Evolutionary conservation across 2,888 invertebrate genomes (phyloP), one percentile per base, ranked within the genome.

Genomic region (Sisyra nigra): DNA sequence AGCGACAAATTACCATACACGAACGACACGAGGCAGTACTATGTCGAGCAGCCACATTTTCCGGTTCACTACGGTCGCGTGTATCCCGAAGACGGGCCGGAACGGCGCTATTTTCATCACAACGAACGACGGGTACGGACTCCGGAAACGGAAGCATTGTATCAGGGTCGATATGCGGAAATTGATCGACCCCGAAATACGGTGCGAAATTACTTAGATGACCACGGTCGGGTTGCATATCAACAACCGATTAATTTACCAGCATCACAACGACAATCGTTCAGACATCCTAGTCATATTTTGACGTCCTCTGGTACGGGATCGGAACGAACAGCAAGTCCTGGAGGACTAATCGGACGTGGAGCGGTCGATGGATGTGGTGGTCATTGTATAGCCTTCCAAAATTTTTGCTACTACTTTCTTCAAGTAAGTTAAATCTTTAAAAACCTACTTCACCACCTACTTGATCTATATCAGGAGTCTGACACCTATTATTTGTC

Each of bases 361-460:
- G 67, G 67, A 45, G 69, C 72, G 37, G 71, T 76, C 46, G 72
- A 76, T 48, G 76, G 76, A 17, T 78, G 78, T 57, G 77, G 77
- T 9, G 78, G 78, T 3, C 76, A 75, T 55, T 78, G 78, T 50
- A 73, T 75, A 48, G 75, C 74, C 48, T 75, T 75, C 64, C 77
- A 78, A 66, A 76, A 76, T 65, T 74, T 77, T 51, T 78, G 76
- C 62, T 77, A 77, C 60, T 76, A 76, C 58, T 74, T 76, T 54
- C 65, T 78, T 54, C 76, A 76, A 69, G 76, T 76, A 54, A 51
- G 49, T 48, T 32, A 17, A 30, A 24, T 31, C 42, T 18, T 30
- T 17, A n/a, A 39, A n/a, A n/a, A n/a, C n/a, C n/a, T n/a, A n/a
- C n/a, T n/a, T n/a, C n/a, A n/a, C n/a, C n/a, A n/a, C n/a, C n/a